Evolutionary conservation across 2,888 invertebrate genomes (phyloP).

Genomic region (Rotaria sp.): DNA sequence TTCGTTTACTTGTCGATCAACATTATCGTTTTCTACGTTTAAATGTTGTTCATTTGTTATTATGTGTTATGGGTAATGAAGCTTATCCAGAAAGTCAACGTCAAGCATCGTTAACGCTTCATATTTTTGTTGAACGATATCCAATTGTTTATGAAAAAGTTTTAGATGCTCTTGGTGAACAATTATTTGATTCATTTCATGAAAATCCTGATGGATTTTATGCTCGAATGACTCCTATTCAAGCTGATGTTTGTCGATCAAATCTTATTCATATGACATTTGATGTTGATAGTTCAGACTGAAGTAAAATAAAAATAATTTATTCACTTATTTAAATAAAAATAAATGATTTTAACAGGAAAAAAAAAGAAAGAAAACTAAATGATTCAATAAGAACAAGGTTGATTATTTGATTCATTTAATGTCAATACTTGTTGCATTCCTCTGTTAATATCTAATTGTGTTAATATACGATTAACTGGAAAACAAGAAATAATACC

Average conservation of each 20-base stretch:
- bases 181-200: slow-evolving; percentile 52
- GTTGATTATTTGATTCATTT: background rate
- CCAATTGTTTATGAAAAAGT: slow-evolving; percentile 55
- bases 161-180: slow-evolving; percentile 53
- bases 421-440: background rate
- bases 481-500: background rate
- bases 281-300: background rate
- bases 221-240: slow-evolving; percentile 52
- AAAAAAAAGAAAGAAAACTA: too few species aligned
- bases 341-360: background rate
- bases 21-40: slow-evolving; percentile 52
- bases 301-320: background rate
- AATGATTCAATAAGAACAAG: background rate
- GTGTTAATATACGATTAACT: background rate
- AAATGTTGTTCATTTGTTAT: slow-evolving; percentile 51
- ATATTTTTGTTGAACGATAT: slow-evolving; percentile 42
- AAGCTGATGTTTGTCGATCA: slow-evolving; percentile 54
- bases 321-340: background rate
- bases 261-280: slow-evolving; percentile 47
- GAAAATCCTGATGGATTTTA: slow-evolving; percentile 53
- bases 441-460: background rate
- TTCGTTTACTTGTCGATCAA: slow-evolving; percentile 51
- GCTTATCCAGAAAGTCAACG: slow-evolving; percentile 55
- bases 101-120: slow-evolving; percentile 53
- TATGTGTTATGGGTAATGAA: slow-evolving; percentile 54